These are phyloP conservation scores for Listronotus bonariensis DNA, from an alignment of 1,140 invertebrate genomes.

Conservation along the genomic window DNA sequence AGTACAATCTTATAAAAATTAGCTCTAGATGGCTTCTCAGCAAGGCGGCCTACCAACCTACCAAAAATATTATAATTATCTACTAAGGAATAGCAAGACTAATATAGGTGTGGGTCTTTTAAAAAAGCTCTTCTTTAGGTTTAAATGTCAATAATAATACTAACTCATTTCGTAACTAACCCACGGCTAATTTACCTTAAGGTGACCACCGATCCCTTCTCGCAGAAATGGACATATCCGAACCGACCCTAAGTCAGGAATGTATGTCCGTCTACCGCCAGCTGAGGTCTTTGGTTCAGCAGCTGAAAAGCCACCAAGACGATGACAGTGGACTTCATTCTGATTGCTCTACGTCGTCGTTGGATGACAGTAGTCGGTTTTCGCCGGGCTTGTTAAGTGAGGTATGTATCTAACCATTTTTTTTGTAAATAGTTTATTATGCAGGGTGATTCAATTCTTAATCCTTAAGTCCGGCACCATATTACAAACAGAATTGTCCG, in stretches of 20 bases:
- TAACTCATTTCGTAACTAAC: slow-evolving; percentile 32
- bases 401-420: slow-evolving; percentile 20
- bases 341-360: slow-evolving; percentile 60
- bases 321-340: slow-evolving; percentile 65
- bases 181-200: slow-evolving; percentile 12
- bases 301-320: slow-evolving; percentile 73
- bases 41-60: too few relatives aligned
- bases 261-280: slow-evolving; percentile 69
- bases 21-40: too few relatives aligned
- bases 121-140: background rate
- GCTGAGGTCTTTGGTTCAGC: slow-evolving; percentile 68
- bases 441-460: too few relatives aligned
- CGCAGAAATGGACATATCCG: slow-evolving; percentile 77
- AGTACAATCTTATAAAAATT: too few relatives aligned
- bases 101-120: too few relatives aligned
- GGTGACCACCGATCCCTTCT: slow-evolving; percentile 64
- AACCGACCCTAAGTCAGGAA: slow-evolving; percentile 67
- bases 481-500: too few relatives aligned
- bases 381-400: slow-evolving; percentile 54
- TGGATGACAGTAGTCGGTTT: slow-evolving; percentile 53
- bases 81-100: too few relatives aligned
- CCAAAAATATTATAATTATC: too few relatives aligned
- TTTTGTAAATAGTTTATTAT: too few relatives aligned
- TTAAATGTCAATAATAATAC: slow-evolving; percentile 21
- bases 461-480: too few relatives aligned